phyloP scores from a whole-genome alignment of 2,113 vertebrate species.

The Anhinga anhinga region DNA sequence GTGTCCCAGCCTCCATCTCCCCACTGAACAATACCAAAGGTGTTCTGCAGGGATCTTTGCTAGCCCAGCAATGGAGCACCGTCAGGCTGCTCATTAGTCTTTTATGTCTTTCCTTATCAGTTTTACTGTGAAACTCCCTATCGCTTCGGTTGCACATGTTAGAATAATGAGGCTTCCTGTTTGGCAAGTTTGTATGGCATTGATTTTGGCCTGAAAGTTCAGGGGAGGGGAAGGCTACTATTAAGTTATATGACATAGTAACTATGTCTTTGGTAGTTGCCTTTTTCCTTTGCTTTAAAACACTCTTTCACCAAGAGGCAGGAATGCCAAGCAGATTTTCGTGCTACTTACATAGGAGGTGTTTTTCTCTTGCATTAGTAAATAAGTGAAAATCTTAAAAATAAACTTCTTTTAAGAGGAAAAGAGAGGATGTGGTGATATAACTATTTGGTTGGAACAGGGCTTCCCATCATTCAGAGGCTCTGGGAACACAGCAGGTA shows the following conservation, averaged over 20 bases:
- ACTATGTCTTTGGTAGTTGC: not conserved
- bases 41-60: not conserved
- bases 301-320: not conserved
- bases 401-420: not conserved
- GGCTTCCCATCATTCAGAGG: not conserved
- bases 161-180: constrained; percentile 43
- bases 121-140: constrained; percentile 48
- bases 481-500: not conserved
- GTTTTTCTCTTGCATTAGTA: not conserved
- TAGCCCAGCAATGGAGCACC: not conserved
- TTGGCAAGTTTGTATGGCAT: not conserved
- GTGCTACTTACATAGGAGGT: not conserved
- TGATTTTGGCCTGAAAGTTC: constrained; percentile 27
- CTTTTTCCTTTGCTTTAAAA: not conserved
- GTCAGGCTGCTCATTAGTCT: constrained; percentile 27
- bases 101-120: constrained; percentile 49
- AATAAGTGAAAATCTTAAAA: not conserved
- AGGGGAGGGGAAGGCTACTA: not conserved
- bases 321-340: not conserved
- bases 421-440: not conserved
- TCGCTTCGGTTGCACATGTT: constrained; percentile 9
- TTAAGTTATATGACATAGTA: not conserved
- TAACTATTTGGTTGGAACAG: not conserved
- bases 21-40: constrained; percentile 2
- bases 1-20: not conserved